Evolutionary conservation across 1,140 invertebrate species (phyloP), one percentile per base, ranked within the genome.

Genomic region (Colletes gigas): DNA sequence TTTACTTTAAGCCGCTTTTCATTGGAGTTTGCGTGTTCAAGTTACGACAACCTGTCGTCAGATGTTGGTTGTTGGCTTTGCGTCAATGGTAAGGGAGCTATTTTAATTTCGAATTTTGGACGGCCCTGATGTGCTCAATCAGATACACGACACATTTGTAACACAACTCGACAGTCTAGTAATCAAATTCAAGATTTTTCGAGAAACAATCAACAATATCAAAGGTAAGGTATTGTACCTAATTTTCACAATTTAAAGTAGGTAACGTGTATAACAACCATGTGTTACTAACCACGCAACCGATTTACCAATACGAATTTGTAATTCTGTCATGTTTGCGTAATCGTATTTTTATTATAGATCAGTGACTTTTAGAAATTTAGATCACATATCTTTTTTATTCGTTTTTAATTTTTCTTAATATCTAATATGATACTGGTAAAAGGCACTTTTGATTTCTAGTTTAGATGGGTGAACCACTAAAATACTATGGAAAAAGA

Each of bases 401-500:
- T 78, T 21, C 50, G 4, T 39, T 59, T 8, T 8, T 54, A 30
- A 60, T 63, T 67, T 44, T 21, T 41, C 5, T 59, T 6, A 14
- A 54, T 5, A 57, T 72, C 17, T 62, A 21, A 62, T 66, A 55
- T 7, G 59, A 66, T 54, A 85, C 17, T 68, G 17, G 19, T 52
- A 2, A 41, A 59, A 17, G 57, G 59, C n/a, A 63, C 68, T 21
- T 76, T 4, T 59, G 4, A 21, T 62, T 77, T 66, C 67, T 81
- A 78, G 85, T 62, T 65, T 73, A 91, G 87, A 92, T 91, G 90
- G 84, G 76, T 54, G 90, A 91, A 30, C 55, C 67, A 69, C 89
- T 87, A 76, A 93, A 92, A 86, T 92, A 91, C 73, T 93, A 88
- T 85, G 93, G 93, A 66, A 93, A 90, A 70, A 88, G 89, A 83